These are phyloP conservation scores for Cinara cedri DNA, from an alignment of 2,888 invertebrate species.

Conservation along the genomic window DNA sequence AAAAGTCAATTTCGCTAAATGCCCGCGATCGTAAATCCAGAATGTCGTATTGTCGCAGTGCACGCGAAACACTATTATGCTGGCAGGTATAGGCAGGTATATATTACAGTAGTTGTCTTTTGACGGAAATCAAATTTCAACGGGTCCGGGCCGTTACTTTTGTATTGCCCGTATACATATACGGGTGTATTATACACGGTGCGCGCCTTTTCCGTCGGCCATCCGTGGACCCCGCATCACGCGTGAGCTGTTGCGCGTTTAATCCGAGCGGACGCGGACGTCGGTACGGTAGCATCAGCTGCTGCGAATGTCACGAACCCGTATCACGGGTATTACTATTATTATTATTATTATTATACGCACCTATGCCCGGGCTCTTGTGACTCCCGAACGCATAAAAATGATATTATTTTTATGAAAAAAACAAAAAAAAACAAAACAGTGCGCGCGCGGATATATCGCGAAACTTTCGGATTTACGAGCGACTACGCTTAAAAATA, in stretches of 20 bases:
- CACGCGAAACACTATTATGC: neutral
- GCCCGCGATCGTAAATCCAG: conserved; percentile 8
- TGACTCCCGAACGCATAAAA: conserved; percentile 23
- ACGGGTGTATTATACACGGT: too few species aligned
- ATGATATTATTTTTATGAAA: neutral
- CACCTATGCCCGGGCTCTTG: neutral
- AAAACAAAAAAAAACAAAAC: neutral
- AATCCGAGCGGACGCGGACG: conserved; percentile 33
- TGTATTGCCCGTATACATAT: too few species aligned
- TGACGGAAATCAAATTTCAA: conserved; percentile 35
- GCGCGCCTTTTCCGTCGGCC: neutral
- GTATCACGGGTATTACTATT: too few species aligned
- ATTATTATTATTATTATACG: too few species aligned
- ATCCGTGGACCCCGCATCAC: neutral
- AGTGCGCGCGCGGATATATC: neutral
- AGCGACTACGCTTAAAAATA: neutral
- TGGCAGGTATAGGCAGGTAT: neutral
- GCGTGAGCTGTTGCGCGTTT: conserved; percentile 44
- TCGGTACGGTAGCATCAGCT: conserved; percentile 35
- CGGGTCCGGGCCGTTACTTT: too few species aligned
- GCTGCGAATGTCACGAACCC: conserved; percentile 44
- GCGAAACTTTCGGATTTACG: conserved; percentile 14
- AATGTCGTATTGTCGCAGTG: neutral
- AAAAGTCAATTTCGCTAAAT: conserved; percentile 27
- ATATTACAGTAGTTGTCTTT: neutral